Evolutionary conservation across 2,113 vertebrate genomes (phyloP).

Genomic region (Macrotis lagotis): DNA sequence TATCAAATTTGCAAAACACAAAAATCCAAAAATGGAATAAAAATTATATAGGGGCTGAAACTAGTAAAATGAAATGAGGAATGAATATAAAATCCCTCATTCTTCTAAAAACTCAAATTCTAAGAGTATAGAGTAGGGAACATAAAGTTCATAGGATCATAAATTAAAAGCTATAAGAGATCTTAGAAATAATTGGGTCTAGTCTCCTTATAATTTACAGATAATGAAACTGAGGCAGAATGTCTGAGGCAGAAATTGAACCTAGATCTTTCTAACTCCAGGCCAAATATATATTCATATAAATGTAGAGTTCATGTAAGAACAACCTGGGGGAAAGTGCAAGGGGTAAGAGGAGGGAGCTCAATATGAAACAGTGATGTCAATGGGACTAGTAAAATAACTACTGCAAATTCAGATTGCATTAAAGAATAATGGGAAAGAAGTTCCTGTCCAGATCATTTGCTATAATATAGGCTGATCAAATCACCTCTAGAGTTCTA

Average conservation of each 20-base stretch:
- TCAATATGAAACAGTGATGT: neutral
- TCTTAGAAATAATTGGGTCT: neutral
- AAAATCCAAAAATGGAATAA: neutral
- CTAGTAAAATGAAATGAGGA: neutral
- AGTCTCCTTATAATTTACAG: neutral
- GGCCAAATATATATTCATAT: too few relatives aligned
- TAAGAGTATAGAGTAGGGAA: neutral
- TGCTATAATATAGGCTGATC: neutral
- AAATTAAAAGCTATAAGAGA: neutral
- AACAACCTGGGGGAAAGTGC: neutral
- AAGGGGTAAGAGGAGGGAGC: neutral
- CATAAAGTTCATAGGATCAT: neutral
- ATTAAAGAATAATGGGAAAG: neutral
- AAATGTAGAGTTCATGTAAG: constrained; percentile 9
- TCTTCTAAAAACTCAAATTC: neutral
- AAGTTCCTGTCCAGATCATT: neutral
- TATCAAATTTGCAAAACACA: neutral
- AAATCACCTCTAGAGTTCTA: neutral
- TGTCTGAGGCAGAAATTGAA: neutral
- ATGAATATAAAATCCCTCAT: neutral
- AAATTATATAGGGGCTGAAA: neutral
- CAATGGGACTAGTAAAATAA: neutral
- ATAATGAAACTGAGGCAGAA: neutral
- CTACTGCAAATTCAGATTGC: neutral
- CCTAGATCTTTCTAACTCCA: neutral